phyloP scores from a whole-genome alignment of 2,113 vertebrate genomes.

The Nymphicus hollandicus region DNA sequence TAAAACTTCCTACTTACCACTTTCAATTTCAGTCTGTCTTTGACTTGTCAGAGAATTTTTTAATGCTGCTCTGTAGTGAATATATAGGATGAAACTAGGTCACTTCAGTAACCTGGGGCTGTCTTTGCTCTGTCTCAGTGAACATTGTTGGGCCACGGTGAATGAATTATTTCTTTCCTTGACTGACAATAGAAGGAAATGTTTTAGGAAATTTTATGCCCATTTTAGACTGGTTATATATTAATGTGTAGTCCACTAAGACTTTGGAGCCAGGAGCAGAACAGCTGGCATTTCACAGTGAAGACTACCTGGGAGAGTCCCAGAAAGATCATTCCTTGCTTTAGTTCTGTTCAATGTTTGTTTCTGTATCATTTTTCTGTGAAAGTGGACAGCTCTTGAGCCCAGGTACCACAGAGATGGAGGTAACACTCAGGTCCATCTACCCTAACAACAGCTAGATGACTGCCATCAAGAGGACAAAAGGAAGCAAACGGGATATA shows the following conservation, averaged over 20 bases:
- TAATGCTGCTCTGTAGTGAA: constrained; percentile 26
- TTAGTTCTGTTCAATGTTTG: neutral
- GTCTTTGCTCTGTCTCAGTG: constrained; percentile 62
- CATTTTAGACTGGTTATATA: neutral
- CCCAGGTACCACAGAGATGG: neutral
- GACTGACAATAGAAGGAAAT: constrained; percentile 50
- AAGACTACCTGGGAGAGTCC: neutral
- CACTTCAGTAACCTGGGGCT: constrained; percentile 65
- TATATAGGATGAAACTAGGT: constrained; percentile 58
- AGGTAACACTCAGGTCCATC: neutral
- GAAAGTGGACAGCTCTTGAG: neutral
- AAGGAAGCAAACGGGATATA: neutral
- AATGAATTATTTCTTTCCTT: constrained; percentile 64
- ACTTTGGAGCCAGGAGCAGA: neutral
- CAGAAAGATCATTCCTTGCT: neutral
- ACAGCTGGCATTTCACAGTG: neutral
- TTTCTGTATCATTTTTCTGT: neutral
- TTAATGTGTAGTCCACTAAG: neutral
- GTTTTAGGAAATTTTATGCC: constrained; percentile 43
- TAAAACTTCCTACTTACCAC: neutral
- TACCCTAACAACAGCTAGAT: neutral
- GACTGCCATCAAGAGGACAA: neutral
- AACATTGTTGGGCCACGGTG: constrained; percentile 49
- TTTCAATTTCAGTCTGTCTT: constrained; percentile 31
- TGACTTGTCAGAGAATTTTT: constrained; percentile 46